Evolutionary conservation across 2,888 invertebrate species (phyloP).

Genomic region (Margaritifera margaritifera): DNA sequence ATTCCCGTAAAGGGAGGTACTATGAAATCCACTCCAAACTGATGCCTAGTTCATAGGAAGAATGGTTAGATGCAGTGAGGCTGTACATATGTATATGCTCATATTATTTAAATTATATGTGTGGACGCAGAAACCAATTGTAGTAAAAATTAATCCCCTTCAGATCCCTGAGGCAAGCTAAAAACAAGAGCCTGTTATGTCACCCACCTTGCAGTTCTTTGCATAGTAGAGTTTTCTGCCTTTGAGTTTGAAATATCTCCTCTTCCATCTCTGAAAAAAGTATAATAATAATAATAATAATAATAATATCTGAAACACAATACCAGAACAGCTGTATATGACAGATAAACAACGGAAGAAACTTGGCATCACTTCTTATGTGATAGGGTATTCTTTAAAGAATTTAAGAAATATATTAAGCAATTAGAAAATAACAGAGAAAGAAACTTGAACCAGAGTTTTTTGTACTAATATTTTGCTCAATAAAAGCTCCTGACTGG

Average conservation of each 20-base stretch:
- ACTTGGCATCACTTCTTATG: no score
- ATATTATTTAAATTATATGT: background rate
- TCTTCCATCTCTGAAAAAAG: conserved; percentile 86
- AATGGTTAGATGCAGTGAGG: background rate
- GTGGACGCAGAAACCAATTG: no score
- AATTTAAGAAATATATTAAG: background rate
- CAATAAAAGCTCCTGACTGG: no score
- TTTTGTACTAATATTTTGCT: no score
- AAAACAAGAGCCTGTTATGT: no score
- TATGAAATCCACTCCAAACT: no score
- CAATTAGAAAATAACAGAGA: no score
- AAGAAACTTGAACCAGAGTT: no score
- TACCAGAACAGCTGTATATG: background rate
- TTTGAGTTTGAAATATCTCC: conserved; percentile 87
- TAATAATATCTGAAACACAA: background rate
- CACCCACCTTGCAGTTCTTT: conserved; percentile 85
- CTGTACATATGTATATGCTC: background rate
- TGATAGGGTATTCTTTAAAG: background rate
- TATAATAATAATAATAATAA: conserved; percentile 6
- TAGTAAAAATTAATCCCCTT: no score
- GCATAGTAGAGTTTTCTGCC: conserved; percentile 89
- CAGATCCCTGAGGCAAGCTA: no score
- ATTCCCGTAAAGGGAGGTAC: no score
- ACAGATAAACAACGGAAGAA: no score
- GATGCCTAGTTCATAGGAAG: background rate